Base-by-base conservation (phyloP, 2,888 invertebrate species). In the Antheraea yamamai region DNA sequence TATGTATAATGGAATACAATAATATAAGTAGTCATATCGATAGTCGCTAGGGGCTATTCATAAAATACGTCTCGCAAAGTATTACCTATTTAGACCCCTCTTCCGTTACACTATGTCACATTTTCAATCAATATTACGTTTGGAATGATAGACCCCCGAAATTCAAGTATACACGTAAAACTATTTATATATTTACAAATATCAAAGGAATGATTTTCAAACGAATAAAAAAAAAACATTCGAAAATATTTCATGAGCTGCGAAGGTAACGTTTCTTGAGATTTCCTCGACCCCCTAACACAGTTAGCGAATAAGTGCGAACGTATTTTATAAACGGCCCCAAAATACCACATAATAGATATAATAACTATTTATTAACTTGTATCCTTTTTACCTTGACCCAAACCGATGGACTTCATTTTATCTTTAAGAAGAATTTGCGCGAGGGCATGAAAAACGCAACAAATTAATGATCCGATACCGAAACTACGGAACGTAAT, bases 401-500 rank as follows among this genome's bases (percentile, higher is more conserved):
- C 79, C 52, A 85, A 78, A 76, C 83, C 83, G 39, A 81, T 78
- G n/a, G 81, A 81, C 39, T 79, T 80, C 26, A 84, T 81, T 78
- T 82, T 89, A 75, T 88, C 82, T 76, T 84, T 88, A 39, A 91
- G 75, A 1, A 90, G 64, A 78, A 82, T 84, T 76, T 97, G 97
- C 7, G 95, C 90, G 26, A 92, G 78, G 12, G 95, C 91, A 86
- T 97, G 97, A 8, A 97, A 75, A 4, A 95, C 84, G 82, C 96
- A 96, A 72, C 95, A 94, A 16, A 96, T 85, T 52, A 98, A 92
- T 0, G 97, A 96, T 0, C 95, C 96, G 73, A 96, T 94, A 0
- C 98, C 97, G 85, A 97, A 98, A 79, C 96, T 95, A 76, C 96
- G 95, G 89, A 98, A 98, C 0, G 97, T 97, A 71, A 92, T 87